phyloP scores from a whole-genome alignment of 2,113 vertebrate species.

The Paratilapia polleni region DNA sequence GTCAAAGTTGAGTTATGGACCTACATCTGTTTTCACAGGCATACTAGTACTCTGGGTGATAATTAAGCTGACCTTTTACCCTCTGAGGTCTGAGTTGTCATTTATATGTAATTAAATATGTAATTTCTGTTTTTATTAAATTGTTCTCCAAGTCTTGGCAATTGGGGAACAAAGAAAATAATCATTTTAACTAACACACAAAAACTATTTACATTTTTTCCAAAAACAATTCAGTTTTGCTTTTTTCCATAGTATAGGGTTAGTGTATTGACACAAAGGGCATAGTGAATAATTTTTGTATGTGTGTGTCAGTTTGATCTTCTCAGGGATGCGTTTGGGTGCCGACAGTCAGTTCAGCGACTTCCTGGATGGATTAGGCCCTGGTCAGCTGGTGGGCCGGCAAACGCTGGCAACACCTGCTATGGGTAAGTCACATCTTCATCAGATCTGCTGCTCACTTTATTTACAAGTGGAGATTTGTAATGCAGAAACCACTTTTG shows the following conservation, averaged over 20 bases:
- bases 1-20: too few relatives aligned
- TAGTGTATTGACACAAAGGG: neutral
- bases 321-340: slow-evolving; percentile 95
- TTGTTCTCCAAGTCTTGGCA: neutral
- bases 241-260: too few relatives aligned
- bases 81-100: neutral
- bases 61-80: neutral
- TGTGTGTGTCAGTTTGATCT: slow-evolving; percentile 88
- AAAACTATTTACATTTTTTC: neutral
- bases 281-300: slow-evolving; percentile 8
- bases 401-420: slow-evolving; percentile 97
- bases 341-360: slow-evolving; percentile 98
- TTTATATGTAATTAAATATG: too few relatives aligned
- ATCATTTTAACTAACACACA: neutral
- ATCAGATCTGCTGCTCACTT: neutral
- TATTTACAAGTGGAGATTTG: neutral
- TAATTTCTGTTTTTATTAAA: neutral
- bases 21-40: neutral
- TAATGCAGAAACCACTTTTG: too few relatives aligned
- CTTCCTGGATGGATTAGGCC: slow-evolving; percentile 96
- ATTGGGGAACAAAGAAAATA: neutral
- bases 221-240: too few relatives aligned
- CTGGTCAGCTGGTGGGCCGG: slow-evolving; percentile 95
- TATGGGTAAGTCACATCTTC: slow-evolving; percentile 87
- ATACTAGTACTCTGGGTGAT: neutral